Evolutionary conservation across 2,888 invertebrate species (phyloP), one percentile per base, ranked within the genome.

Genomic region (Caenorhabditis sulstoni): DNA sequence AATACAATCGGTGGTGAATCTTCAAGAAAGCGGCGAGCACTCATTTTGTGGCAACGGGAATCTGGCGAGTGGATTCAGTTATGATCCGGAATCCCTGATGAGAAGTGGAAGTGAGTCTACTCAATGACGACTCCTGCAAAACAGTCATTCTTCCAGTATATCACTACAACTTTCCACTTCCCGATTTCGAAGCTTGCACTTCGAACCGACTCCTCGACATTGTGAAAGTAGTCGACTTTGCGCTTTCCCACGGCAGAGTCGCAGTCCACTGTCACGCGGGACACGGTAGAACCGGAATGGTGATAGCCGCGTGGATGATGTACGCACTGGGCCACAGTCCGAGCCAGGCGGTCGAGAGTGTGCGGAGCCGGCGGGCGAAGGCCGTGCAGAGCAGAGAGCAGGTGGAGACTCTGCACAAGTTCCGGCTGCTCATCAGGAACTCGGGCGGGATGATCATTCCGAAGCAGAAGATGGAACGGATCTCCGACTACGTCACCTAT

Each of bases 171-270:
- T 96, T 95, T 90, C 94, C 94, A 2, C 94, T 92, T 94, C 93
- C 94, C 44, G 95, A 96, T 91, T 95, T 95, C 91, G 94, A 94
- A 0, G 94, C 94, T 73, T 94, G 94, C 0, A 93, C 94, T 3
- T 92, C 95, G 84, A 92, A 93, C 52, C 94, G 94, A 7, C 92
- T 96, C n/a, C 91, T 95, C 83, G 95, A 95, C 90, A 95, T 95
- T 94, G 94, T 95, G n/a, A 95, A 95, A 92, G 95, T 95, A 9
- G 92, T 95, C 88, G 94, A 95, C 44, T 96, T 95, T 91, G 94
- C 95, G 0, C 91, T 95, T 11, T 93, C 94, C 57, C 94, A 61
- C 71, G 87, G 87, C 0, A 79, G 76, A 47, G 62, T 86, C 12
- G 88, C 88, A 67, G 93, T 96, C 75, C 96, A 96, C 90, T 96